Evolutionary conservation across 2,113 vertebrate genomes (phyloP), one percentile per base, ranked within the genome.

Genomic region (Syngnathus floridae): DNA sequence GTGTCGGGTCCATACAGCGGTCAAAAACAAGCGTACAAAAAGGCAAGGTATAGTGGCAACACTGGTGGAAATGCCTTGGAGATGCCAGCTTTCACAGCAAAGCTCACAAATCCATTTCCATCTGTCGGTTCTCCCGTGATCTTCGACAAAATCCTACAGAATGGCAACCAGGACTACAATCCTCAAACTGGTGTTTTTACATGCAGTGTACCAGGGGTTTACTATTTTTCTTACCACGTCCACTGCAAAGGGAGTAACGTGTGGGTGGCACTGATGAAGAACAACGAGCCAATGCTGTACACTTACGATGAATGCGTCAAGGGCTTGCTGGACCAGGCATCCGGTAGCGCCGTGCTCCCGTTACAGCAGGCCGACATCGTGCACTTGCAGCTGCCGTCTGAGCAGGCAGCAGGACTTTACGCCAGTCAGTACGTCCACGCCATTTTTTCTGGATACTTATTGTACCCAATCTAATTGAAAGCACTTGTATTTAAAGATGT

Each of bases 241-340:
- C 93, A 98, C 88, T 98, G 97, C 85, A 99, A 99, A 89, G 97
- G 95, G 38, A 90, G 91, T 57, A 98, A 94, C 1, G 92, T 99
- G 59, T 99, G 97, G 97, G 94, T 99, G 69, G 97, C 95, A 0
- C 84, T 99, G 69, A 96, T 92, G 89, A 98, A 93, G 86, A 98
- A 99, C 90, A 95, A 93, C 22, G 94, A 98, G 81, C 94, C 97
- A 0, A 81, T 98, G 55, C 98, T 98, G 95, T 99, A 98, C 86
- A 99, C 96, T 0, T 99, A 98, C 0, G 97, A 98, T 0, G 97
- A 98, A 82, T 97, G 94, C 89, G 97, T 94, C 82, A 99, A 99
- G 81, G 94, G 95, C 71, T 95, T 91, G 82, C 88, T 97, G 81
- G 97, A 99, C 88, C 97, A 99, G 88, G 96, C 97, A 0, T 99